Conservation (phyloP, 2,888 invertebrate species). For the Melanotus villosus region DNA sequence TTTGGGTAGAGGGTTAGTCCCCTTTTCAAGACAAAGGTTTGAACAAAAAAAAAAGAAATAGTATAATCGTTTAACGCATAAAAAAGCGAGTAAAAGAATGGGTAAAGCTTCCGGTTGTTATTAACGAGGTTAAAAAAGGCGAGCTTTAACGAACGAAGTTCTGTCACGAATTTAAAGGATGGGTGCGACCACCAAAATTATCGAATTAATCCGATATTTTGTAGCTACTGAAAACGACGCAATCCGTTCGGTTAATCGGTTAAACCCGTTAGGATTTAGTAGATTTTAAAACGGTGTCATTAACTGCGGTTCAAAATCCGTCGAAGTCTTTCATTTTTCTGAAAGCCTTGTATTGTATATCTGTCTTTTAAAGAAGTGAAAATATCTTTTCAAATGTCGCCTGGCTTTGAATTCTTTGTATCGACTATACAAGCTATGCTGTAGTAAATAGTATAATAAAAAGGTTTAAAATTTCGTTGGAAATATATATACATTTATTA, state of each 20-base stretch:
- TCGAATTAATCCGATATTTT: constrained; percentile 27
- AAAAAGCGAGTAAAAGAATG: constrained; percentile 2
- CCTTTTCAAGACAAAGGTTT: too few species aligned
- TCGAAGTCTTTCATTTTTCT: constrained; percentile 7
- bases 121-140: constrained; percentile 21
- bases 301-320: constrained; percentile 10
- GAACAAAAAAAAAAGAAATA: not conserved
- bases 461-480: not conserved
- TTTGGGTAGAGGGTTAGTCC: too few species aligned
- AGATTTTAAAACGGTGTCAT: constrained; percentile 13
- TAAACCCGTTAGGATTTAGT: constrained; percentile 18
- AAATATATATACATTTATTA: too few species aligned
- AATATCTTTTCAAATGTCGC: not conserved
- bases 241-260: constrained; percentile 18
- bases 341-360: not conserved
- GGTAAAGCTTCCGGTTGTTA: constrained; percentile 5
- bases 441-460: not conserved
- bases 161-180: constrained; percentile 20
- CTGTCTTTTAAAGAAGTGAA: not conserved
- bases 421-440: not conserved
- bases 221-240: constrained; percentile 19
- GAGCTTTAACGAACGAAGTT: constrained; percentile 18
- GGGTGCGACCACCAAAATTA: constrained; percentile 14
- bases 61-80: not conserved
- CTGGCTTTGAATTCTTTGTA: constrained; percentile 2